Percentiles rank a stretch among this genome's conserved stretches.
phyloP scores from a whole-genome alignment of 1,140 invertebrate species.

The Heliconius himera region DNA sequence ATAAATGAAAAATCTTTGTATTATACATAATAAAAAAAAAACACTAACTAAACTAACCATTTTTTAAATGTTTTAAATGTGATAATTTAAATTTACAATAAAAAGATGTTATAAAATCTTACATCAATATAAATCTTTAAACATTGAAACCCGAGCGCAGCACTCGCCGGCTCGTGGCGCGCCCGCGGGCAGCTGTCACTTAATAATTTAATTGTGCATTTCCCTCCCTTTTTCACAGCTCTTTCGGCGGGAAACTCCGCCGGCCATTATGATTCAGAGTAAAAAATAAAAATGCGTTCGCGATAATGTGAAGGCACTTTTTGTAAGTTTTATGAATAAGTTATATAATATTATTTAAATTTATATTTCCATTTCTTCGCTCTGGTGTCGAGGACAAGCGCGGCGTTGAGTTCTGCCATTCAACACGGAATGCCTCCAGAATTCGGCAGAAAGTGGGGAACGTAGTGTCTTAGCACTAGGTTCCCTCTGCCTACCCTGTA shows the following conservation, averaged over 20 bases:
- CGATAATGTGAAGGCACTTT: slow-evolving; percentile 24
- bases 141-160: slow-evolving; percentile 32
- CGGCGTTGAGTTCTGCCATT: too few relatives aligned
- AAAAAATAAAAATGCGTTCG: slow-evolving; percentile 36
- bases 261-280: slow-evolving; percentile 40
- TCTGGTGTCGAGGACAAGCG: too few relatives aligned
- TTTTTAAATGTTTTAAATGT: too few relatives aligned
- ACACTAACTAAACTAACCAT: too few relatives aligned
- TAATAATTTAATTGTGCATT: slow-evolving; percentile 69
- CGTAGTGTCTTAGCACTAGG: too few relatives aligned
- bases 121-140: slow-evolving; percentile 15
- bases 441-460: too few relatives aligned
- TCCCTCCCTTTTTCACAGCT: slow-evolving; percentile 54
- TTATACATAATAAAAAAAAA: too few relatives aligned
- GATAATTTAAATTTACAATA: background rate
- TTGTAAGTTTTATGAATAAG: slow-evolving; percentile 1
- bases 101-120: slow-evolving; percentile 4
- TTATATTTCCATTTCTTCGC: too few relatives aligned
- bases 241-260: slow-evolving; percentile 49
- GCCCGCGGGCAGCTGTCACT: slow-evolving; percentile 54
- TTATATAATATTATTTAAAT: background rate
- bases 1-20: too few relatives aligned
- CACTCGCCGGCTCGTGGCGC: slow-evolving; percentile 17
- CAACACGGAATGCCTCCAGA: too few relatives aligned
- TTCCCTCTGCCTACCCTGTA: too few relatives aligned